Percentiles rank a stretch among this genome's conserved stretches.
phyloP scores from a whole-genome alignment of 2,888 invertebrate species.

The Embidobia sp. region DNA sequence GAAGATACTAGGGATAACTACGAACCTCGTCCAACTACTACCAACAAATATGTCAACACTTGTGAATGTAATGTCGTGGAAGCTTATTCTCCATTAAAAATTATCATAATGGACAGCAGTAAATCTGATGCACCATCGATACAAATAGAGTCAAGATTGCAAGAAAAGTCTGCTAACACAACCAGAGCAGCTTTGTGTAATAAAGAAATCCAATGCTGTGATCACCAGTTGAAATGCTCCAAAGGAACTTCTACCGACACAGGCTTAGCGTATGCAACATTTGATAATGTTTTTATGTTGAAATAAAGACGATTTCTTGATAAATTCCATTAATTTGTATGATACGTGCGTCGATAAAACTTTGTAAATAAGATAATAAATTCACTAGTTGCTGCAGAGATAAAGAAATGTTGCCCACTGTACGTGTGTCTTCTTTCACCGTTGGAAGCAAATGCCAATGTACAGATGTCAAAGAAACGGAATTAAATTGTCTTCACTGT shows the following conservation, averaged over 20 bases:
- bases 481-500: constrained; percentile 36
- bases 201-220: constrained; percentile 45
- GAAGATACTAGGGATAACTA: constrained; percentile 2
- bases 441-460: constrained; percentile 28
- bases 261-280: constrained; percentile 18
- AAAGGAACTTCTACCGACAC: constrained; percentile 16
- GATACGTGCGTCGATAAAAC: too few species aligned
- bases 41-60: background rate
- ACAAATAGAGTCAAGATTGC: constrained; percentile 3
- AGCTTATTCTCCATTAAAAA: constrained; percentile 45
- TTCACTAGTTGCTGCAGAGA: constrained; percentile 35
- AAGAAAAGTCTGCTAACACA: constrained; percentile 15
- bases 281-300: too few species aligned
- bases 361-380: background rate
- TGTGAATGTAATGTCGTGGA: constrained; percentile 44
- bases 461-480: constrained; percentile 20
- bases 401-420: constrained; percentile 22
- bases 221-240: background rate
- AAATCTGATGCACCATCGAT: constrained; percentile 9
- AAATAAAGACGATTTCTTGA: too few species aligned
- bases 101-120: constrained; percentile 44
- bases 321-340: too few species aligned
- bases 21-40: background rate
- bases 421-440: constrained; percentile 37
- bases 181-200: constrained; percentile 5